Percentiles rank a stretch among this genome's conserved stretches.
phyloP scores from a whole-genome alignment of 2,797 vertebrate species.

The Odontamblyopus rebecca region DNA sequence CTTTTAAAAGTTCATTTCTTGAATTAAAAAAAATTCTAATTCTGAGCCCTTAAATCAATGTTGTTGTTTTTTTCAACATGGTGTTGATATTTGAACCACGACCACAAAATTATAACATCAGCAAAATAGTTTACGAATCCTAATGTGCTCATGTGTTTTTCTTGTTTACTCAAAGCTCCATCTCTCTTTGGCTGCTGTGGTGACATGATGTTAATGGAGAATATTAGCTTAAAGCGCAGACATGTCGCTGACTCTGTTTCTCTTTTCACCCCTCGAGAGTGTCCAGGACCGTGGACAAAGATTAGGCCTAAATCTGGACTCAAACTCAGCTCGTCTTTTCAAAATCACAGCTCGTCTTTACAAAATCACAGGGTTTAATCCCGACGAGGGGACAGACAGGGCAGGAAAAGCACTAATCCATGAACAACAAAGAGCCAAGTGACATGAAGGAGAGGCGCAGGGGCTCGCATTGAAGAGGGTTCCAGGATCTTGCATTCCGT shows the following conservation, averaged over 20 bases:
- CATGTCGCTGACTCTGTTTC: not conserved
- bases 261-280: not conserved
- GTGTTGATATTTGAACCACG: not conserved
- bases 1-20: too few species aligned
- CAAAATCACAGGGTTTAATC: conserved; percentile 5
- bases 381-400: not conserved
- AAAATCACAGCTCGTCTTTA: conserved; percentile 11
- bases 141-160: not conserved
- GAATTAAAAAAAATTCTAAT: too few species aligned
- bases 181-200: not conserved
- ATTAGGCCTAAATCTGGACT: conserved; percentile 1
- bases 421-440: not conserved
- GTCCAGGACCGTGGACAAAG: not conserved
- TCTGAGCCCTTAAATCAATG: too few species aligned
- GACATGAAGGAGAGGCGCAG: not conserved
- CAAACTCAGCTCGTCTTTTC: not conserved
- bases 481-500: too few species aligned
- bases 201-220: not conserved
- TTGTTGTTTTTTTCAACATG: too few species aligned
- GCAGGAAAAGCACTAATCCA: not conserved
- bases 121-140: not conserved
- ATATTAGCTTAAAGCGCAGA: not conserved
- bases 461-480: too few species aligned
- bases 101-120: not conserved
- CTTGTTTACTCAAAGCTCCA: not conserved